Evolutionary conservation across 2,113 vertebrate species (phyloP).

Genomic region (Rhinolophus sinicus): DNA sequence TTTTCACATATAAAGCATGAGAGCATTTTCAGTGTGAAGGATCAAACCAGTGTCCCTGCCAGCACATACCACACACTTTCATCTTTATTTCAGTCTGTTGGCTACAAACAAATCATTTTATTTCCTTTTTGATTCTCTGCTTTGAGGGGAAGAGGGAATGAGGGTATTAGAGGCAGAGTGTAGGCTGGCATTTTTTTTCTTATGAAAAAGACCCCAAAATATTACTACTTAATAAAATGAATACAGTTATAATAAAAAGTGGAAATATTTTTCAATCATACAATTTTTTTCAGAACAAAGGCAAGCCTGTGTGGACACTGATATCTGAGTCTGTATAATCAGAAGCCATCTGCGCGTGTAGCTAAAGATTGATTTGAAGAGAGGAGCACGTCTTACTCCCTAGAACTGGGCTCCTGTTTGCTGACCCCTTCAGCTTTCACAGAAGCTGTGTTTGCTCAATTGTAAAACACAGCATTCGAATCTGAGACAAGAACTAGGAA

Average conservation of each 20-base stretch:
- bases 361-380: not conserved
- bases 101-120: not conserved
- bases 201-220: not conserved
- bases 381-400: not conserved
- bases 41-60: conserved; percentile 17
- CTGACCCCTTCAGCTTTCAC: too few relatives aligned
- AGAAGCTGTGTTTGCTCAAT: not conserved
- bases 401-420: not conserved
- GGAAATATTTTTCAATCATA: not conserved
- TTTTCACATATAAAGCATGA: conserved; percentile 34
- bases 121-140: conserved; percentile 38
- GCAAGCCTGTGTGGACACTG: not conserved
- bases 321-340: not conserved
- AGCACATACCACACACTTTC: not conserved
- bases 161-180: not conserved
- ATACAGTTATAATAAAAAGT: not conserved
- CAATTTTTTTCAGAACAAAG: not conserved
- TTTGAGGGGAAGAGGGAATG: not conserved
- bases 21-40: not conserved
- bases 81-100: not conserved
- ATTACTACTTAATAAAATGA: not conserved
- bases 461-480: not conserved
- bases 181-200: not conserved
- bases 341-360: not conserved
- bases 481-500: conserved; percentile 11